Conservation (phyloP, 2,797 vertebrate species). For the Sebastes alutus region DNA sequence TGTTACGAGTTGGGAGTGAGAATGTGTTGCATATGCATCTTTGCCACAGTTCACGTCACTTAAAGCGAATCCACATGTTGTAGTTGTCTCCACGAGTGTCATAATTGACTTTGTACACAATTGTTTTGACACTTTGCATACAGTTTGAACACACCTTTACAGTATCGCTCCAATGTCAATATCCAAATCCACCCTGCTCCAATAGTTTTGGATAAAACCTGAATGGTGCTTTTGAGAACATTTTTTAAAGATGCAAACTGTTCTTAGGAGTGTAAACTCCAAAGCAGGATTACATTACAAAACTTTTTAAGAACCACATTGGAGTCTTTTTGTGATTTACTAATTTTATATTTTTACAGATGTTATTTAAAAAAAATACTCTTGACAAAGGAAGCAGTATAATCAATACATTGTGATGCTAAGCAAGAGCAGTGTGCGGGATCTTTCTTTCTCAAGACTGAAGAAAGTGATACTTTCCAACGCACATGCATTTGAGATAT, state of each 20-base stretch:
- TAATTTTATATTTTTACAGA: neutral
- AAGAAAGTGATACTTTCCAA: no score
- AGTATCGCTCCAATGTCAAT: no score
- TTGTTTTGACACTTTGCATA: neutral
- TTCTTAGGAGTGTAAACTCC: fast-evolving
- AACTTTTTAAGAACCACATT: neutral
- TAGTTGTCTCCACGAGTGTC: neutral
- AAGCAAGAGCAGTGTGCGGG: no score
- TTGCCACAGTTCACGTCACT: neutral
- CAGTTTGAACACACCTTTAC: neutral
- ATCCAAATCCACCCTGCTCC: neutral
- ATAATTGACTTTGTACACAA: no score
- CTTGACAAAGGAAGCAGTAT: no score
- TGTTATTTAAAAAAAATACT: no score
- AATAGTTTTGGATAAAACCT: neutral
- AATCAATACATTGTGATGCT: fast-evolving
- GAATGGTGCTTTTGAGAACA: neutral
- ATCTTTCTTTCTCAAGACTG: no score
- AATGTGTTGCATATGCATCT: no score
- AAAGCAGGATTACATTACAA: neutral
- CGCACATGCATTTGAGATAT: no score
- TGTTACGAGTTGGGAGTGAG: no score
- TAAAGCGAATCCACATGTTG: neutral
- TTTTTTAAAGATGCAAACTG: neutral
- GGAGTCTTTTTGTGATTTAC: neutral